Base-by-base conservation (phyloP, 2,888 invertebrate species). In the Drosophila phalerata region DNA sequence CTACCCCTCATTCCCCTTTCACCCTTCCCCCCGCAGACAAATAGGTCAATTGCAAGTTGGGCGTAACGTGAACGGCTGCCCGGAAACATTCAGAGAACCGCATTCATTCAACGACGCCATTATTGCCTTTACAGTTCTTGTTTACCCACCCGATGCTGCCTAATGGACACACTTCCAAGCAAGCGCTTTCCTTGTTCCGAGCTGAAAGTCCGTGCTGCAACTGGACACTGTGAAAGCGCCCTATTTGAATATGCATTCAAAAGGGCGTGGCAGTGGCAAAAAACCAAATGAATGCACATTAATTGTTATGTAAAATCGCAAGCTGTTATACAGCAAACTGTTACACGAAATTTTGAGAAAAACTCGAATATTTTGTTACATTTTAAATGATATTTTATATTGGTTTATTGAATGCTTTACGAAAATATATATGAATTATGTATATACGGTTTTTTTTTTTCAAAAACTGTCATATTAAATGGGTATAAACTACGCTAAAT, bases 21-120 rank as follows among this genome's bases (percentile, higher is more conserved):
- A 2, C 25, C 55, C 25, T 48, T 65, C 28, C 40, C 10, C 61
- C 30, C 47, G 25, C 63, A n/a, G n/a, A 15, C 52, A 82, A 82
- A 82, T 82, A 56, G 81, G 81, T 82, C 81, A 82, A 77, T 77
- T 85, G 72, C 55, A 69, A 52, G 62, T 77, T 64, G 45, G 63
- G 51, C 51, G 63, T 47, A n/a, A 37, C 57, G 25, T 53, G 64
- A 37, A 2, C 17, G 10, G 13, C 42, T 30, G 48, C 47, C 69
- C 40, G 69, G 56, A 64, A 60, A 57, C 64, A 52, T 52, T 37
- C 25, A 25, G 34, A 38, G 38, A 15, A 34, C 52, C 47, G 11
- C 28, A n/a, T 9, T 25, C 49, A 69, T 73, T 73, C 69, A 73
- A n/a, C 19, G 48, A 13, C 28, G 22, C 45, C 53, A 58, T 38